These are phyloP conservation scores for Recurvirostra avosetta DNA, from an alignment of 2,113 vertebrate species.

Conservation along the genomic window DNA sequence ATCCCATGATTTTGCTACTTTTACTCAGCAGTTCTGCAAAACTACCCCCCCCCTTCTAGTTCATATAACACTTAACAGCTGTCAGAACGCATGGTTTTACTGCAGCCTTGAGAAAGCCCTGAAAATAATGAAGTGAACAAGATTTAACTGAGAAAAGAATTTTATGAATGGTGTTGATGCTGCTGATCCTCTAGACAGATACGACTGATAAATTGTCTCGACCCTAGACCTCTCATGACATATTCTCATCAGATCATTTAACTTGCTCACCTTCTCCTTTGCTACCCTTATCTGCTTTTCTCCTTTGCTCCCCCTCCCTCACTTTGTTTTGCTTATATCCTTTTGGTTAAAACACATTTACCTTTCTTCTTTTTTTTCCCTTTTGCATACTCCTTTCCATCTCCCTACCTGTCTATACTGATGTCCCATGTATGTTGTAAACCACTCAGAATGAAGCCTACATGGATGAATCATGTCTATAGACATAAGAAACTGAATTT, in stretches of 20 bases:
- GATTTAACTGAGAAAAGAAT: not conserved
- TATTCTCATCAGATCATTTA: not conserved
- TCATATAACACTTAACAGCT: not conserved
- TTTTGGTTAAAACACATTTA: not conserved
- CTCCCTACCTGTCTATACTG: not conserved
- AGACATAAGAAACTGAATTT: not conserved
- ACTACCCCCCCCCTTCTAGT: not conserved
- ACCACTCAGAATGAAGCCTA: not conserved
- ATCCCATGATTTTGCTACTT: not conserved
- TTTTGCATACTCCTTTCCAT: not conserved
- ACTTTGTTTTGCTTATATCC: not conserved
- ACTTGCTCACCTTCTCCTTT: not conserved
- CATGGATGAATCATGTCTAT: not conserved
- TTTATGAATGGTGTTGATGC: not conserved
- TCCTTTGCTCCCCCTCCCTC: not conserved
- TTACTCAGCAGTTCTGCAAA: not conserved
- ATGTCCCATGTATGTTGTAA: not conserved
- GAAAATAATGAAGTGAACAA: not conserved
- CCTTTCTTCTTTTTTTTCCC: not conserved
- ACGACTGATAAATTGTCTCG: not conserved
- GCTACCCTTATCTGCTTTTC: not conserved
- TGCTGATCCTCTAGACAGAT: not conserved
- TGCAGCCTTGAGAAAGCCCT: not conserved
- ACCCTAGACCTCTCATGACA: not conserved
- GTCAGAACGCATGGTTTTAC: not conserved